A percentile compares a stretch with the other conserved stretches of the same genome.
These are phyloP conservation scores for Onychomys leucogaster DNA, from an alignment of 2,797 vertebrate genomes.

Conservation along the genomic window DNA sequence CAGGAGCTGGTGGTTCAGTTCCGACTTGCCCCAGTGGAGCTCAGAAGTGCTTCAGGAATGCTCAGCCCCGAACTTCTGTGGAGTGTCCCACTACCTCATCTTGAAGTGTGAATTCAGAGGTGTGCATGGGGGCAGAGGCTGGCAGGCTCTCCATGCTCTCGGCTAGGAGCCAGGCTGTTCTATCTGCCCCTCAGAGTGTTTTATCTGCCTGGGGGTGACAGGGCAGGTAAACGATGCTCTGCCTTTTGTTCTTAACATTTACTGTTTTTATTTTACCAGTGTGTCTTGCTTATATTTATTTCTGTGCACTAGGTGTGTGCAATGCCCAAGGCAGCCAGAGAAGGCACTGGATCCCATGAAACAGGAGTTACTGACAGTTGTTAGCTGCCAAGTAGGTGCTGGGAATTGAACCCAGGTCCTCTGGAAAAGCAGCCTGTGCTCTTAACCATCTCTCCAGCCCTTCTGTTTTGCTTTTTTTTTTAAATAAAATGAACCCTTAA, in stretches of 20 bases:
- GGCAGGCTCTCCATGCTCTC: neutral
- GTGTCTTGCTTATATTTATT: neutral
- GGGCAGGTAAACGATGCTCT: neutral
- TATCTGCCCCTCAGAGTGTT: neutral
- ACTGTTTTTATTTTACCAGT: neutral
- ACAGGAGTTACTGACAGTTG: neutral
- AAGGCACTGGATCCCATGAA: neutral
- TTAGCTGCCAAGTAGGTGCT: neutral
- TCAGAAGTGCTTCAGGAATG: neutral
- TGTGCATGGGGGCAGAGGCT: neutral
- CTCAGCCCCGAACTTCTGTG: neutral
- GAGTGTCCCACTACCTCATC: neutral
- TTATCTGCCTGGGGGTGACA: neutral
- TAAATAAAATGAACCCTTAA: neutral
- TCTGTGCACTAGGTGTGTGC: neutral
- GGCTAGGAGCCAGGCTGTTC: neutral
- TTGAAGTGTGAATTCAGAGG: neutral
- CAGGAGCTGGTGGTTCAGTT: neutral
- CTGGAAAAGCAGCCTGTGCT: neutral
- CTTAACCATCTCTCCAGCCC: neutral
- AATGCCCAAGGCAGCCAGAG: neutral
- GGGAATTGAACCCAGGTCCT: neutral
- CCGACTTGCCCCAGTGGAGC: neutral
- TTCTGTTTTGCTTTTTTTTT: neutral
- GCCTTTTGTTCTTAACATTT: neutral